Conservation (phyloP, 2,888 invertebrate genomes). For the Antitype chi region DNA sequence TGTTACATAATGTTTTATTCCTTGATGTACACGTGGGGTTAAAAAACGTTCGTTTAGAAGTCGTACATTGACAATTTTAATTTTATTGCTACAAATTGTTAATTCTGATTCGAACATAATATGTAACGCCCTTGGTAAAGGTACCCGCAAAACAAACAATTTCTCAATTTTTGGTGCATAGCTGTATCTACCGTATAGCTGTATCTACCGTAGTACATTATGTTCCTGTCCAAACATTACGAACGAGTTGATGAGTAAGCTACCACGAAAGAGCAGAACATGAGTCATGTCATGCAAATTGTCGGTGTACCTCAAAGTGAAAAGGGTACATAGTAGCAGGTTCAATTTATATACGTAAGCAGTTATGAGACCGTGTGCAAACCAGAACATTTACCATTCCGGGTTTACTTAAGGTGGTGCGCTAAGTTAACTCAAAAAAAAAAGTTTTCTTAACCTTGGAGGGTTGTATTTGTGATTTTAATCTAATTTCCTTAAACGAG, state of each 20-base stretch:
- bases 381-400: not conserved
- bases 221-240: conserved; percentile 38
- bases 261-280: conserved; percentile 1
- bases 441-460: too few relatives aligned
- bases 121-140: not conserved
- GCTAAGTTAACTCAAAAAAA: too few relatives aligned
- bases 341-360: not conserved
- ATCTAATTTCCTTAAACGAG: too few relatives aligned
- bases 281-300: conserved; percentile 15
- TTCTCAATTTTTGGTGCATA: not conserved
- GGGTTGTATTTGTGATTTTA: too few relatives aligned
- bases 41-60: not conserved
- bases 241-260: conserved; percentile 31
- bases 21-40: not conserved
- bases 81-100: not conserved
- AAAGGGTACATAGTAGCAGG: not conserved
- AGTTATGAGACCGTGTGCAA: not conserved
- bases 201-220: not conserved
- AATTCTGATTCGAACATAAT: not conserved
- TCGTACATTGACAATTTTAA: not conserved
- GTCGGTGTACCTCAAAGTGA: conserved; percentile 25
- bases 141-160: not conserved
- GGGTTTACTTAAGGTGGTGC: not conserved
- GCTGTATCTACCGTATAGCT: not conserved
- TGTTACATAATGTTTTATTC: not conserved